phyloP scores from a whole-genome alignment of 1,140 invertebrate genomes.

The Pseudomyrmex concolor region DNA sequence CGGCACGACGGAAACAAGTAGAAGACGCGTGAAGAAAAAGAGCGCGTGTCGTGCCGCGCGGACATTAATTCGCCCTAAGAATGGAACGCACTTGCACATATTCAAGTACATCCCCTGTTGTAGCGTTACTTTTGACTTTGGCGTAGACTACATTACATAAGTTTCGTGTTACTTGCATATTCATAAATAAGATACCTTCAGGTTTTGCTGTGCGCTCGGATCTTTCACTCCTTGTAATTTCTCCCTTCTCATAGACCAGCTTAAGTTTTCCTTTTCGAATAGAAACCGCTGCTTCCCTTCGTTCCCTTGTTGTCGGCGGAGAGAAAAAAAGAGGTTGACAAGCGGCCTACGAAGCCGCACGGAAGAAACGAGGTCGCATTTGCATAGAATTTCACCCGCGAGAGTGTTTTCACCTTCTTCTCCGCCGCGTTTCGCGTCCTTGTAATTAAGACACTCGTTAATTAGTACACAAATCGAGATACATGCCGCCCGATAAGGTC shows the following conservation, averaged over 20 bases:
- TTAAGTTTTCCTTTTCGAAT: constrained; percentile 18
- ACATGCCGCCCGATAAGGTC: constrained; percentile 25
- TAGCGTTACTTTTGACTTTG: constrained; percentile 66
- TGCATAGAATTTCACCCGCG: constrained; percentile 71
- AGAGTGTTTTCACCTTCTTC: neutral
- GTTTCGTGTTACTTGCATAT: constrained; percentile 73
- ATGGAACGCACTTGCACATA: constrained; percentile 30
- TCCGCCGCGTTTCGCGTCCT: constrained; percentile 40
- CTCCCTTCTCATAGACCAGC: constrained; percentile 4
- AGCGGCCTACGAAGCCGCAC: neutral
- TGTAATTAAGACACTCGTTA: constrained; percentile 78
- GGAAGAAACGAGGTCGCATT: constrained; percentile 62
- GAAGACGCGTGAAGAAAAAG: constrained; percentile 62
- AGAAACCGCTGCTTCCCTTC: neutral
- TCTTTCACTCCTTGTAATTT: constrained; percentile 8
- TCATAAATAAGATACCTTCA: constrained; percentile 76
- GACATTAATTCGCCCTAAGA: constrained; percentile 68
- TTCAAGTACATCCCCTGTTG: constrained; percentile 51
- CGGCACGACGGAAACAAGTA: constrained; percentile 15
- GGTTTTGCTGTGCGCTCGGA: constrained; percentile 51
- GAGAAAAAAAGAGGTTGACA: constrained; percentile 29
- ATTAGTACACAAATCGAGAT: constrained; percentile 63
- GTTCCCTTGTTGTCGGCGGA: neutral
- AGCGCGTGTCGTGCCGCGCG: constrained; percentile 67
- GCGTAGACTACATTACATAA: constrained; percentile 35